Base-by-base conservation (phyloP, 2,797 vertebrate genomes). In the Peromyscus nudipes region DNA sequence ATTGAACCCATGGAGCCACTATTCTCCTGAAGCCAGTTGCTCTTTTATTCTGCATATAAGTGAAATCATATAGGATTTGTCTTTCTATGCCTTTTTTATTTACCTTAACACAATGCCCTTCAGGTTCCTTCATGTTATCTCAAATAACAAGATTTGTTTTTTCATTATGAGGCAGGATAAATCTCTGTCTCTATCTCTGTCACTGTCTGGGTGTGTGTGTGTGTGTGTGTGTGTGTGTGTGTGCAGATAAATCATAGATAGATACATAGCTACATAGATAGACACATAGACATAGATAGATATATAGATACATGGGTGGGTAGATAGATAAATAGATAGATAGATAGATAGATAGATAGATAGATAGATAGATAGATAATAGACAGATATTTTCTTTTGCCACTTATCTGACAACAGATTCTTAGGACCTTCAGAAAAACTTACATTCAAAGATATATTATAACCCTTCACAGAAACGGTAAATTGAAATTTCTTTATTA, bases 391-490 rank as follows among this genome's bases (percentile, higher is more conserved):
- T 69, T 64, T 46, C 23, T n/a, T 64, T 81, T 64, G 55, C 19
- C 29, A 80, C 76, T 85, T 34, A 34, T 75, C 65, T 87, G 14
- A 40, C 23, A 29, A 4, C 12, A 23, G 43, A n/a, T 4, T 8
- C 29, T 57, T 64, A 31, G 25, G 34, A 21, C 16, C 62, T 17
- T 79, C 60, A 49, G 62, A 25, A 64, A 90, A 49, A 17, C 49
- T 77, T 55, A 40, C 21, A 64, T 19, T 37, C 7, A 77, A 31
- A 31, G 43, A 25, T 29, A 65, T 52, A 65, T 79, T 90, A 11
- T 64, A 31, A 81, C 17, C 31, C 27, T 91, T 49, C 40, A 95
- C 65, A 91, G 89, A 91, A 90, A 92, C 11, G 14, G 27, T 57
- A 43, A 88, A 73, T 77, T n/a, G 10, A 34, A 79, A 19, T 31